A percentile compares a stretch with the other conserved stretches of the same genome.
Conservation (phyloP, 2,888 invertebrate genomes). For the Lottia gigantea region DNA sequence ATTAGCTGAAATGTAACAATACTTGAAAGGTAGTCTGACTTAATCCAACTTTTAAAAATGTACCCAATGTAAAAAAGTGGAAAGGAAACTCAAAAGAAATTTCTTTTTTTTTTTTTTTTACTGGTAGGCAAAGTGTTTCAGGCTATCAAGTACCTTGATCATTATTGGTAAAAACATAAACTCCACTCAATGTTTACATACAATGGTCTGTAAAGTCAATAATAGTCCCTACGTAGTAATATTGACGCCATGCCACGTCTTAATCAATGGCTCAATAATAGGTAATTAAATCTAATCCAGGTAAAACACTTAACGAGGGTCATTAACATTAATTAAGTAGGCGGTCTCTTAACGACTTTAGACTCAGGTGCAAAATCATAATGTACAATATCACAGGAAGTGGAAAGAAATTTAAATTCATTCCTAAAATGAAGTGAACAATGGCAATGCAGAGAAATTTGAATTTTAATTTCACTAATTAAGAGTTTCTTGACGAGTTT, state of each 20-base stretch:
- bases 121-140: neutral
- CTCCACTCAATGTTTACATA: neutral
- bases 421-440: no score
- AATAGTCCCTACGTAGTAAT: neutral
- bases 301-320: constrained; percentile 5
- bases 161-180: constrained; percentile 7
- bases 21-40: neutral
- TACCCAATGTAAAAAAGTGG: no score
- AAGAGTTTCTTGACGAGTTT: no score
- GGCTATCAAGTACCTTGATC: neutral
- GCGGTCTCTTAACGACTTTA: neutral
- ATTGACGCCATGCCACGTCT: neutral
- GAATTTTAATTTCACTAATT: no score
- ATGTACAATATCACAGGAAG: no score
- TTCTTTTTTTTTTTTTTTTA: no score
- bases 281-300: constrained; percentile 2
- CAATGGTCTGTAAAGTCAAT: constrained; percentile 1
- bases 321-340: constrained; percentile 7
- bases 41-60: no score
- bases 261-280: constrained; percentile 2
- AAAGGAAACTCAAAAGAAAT: no score
- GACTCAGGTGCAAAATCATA: constrained; percentile 5
- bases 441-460: no score
- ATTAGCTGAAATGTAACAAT: neutral
- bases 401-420: no score